Base-by-base conservation (phyloP, 2,888 invertebrate genomes). In the Metallyticus violacea region DNA sequence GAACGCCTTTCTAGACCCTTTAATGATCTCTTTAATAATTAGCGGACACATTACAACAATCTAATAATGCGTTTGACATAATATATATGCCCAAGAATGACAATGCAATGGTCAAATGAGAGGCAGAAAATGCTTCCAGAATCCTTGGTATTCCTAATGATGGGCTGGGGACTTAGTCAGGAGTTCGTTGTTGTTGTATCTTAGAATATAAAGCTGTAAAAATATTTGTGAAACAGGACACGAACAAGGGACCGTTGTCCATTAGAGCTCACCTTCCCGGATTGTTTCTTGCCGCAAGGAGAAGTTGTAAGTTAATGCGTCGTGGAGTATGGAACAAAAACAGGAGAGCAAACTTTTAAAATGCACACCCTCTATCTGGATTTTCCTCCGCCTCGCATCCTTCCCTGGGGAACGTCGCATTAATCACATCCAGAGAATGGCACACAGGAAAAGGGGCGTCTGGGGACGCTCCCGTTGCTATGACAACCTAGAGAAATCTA, bases 371-470 rank as follows among this genome's bases (percentile, higher is more conserved):
- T 83, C 77, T 83, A 83, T 83, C 76, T 83, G 77, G 83, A 62
- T 83, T 83, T 83, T 83, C 83, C 83, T 83, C 83, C 83, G 76
- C 83, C 83, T 83, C 83, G 77, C 77, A 89, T 89, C 88, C 89
- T 89, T 91, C 91, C 91, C 91, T 82, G 89, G 90, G 91, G 91
- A 91, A 89, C 90, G 90, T 90, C 91, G 91, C 92, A 92, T 92
- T 92, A 92, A 92, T 92, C 92, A 92, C 91, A 92, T 92, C 91
- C 90, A 89, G 90, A 90, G 90, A 90, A 90, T 90, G 90, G 90
- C 89, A 89, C 89, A 89, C 89, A 89, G 90, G 89, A 89, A 90
- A 89, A 88, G 87, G 90, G 89, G 89, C 89, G 90, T 90, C 90
- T 89, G 89, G 90, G 90, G 90, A 90, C 88, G 88, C 89, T 85